These are phyloP conservation scores for Clinocottus analis DNA, from an alignment of 2,113 vertebrate species.

Conservation along the genomic window DNA sequence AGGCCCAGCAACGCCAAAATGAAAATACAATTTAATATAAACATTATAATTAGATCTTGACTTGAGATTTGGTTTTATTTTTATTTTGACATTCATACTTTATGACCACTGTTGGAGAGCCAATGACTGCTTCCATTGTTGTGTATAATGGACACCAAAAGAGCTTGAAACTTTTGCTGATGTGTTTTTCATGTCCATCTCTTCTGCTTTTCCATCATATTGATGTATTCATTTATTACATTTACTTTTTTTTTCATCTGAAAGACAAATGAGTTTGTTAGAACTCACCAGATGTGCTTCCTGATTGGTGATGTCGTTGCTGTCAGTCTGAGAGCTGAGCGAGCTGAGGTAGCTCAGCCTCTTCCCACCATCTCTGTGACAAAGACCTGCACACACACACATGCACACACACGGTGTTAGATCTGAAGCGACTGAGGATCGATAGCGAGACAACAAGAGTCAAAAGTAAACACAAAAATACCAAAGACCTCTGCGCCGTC, in stretches of 20 bases:
- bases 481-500: not conserved
- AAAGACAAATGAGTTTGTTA: not conserved
- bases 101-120: not conserved
- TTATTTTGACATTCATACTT: not conserved
- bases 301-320: conserved; percentile 38
- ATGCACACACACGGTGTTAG: not conserved
- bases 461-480: not conserved
- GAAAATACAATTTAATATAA: too few species aligned
- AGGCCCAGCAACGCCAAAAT: not conserved
- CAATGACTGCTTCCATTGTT: too few species aligned
- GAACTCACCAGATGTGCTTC: conserved; percentile 63
- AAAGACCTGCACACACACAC: conserved; percentile 41
- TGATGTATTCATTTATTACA: not conserved
- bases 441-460: too few species aligned
- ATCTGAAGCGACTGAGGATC: not conserved
- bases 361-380: conserved; percentile 41
- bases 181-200: not conserved
- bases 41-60: too few species aligned
- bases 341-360: conserved; percentile 69
- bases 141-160: too few species aligned
- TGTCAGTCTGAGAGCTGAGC: conserved; percentile 58
- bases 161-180: too few species aligned
- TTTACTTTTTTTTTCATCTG: not conserved
- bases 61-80: not conserved
- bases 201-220: not conserved